phyloP scores from a whole-genome alignment of 2,888 invertebrate species.

The Nemapogon koenigi region DNA sequence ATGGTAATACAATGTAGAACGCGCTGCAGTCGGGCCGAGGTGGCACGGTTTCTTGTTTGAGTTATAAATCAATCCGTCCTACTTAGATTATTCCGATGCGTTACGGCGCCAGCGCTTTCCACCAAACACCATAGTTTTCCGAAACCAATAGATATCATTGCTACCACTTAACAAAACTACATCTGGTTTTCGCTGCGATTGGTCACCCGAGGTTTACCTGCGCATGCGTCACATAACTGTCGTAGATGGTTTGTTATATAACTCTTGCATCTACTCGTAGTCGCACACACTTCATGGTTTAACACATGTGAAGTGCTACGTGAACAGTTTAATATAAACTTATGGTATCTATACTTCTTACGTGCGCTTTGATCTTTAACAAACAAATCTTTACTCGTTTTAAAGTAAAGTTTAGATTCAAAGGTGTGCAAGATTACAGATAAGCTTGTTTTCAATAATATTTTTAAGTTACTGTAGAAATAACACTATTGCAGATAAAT shows the following conservation, averaged over 20 bases:
- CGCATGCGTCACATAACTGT: slow-evolving; percentile 28
- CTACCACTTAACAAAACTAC: too few species aligned
- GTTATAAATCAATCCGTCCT: slow-evolving; percentile 56
- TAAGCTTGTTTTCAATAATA: too few species aligned
- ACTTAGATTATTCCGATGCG: slow-evolving; percentile 54
- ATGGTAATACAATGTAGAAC: slow-evolving; percentile 42
- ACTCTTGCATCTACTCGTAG: slow-evolving; percentile 34
- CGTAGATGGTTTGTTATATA: slow-evolving; percentile 35
- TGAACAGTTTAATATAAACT: slow-evolving; percentile 35
- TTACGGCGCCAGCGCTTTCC: slow-evolving; percentile 36
- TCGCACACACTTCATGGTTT: slow-evolving; percentile 39
- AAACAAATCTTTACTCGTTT: neutral
- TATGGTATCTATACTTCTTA: slow-evolving; percentile 11
- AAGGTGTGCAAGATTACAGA: too few species aligned
- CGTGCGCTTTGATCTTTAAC: neutral
- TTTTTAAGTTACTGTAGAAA: too few species aligned
- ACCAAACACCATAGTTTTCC: too few species aligned
- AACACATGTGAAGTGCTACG: slow-evolving; percentile 37
- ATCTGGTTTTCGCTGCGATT: too few species aligned
- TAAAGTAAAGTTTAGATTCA: too few species aligned
- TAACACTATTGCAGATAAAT: too few species aligned
- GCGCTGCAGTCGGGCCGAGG: slow-evolving; percentile 48
- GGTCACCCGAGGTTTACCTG: too few species aligned
- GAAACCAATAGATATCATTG: too few species aligned
- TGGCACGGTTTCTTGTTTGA: slow-evolving; percentile 56